phyloP scores from a whole-genome alignment of 2,113 vertebrate genomes.

The Aptenodytes patagonicus region DNA sequence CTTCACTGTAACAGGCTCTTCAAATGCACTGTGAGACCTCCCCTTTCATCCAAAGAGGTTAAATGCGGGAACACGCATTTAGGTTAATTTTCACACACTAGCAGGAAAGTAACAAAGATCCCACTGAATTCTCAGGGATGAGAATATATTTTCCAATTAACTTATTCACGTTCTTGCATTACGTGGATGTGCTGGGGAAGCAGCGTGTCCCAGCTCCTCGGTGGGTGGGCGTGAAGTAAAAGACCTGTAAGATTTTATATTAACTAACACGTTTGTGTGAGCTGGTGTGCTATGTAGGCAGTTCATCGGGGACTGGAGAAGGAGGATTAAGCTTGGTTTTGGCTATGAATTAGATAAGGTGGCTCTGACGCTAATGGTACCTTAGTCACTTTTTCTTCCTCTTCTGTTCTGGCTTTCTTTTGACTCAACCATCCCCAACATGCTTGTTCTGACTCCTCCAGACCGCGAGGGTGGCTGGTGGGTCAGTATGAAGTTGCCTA shows the following conservation, averaged over 20 bases:
- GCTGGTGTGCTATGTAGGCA: not conserved
- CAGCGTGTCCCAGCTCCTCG: not conserved
- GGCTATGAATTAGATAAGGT: not conserved
- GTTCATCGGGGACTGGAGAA: not conserved
- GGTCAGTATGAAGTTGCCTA: not conserved
- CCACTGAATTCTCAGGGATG: not conserved
- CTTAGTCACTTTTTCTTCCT: not conserved
- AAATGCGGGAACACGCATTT: not conserved
- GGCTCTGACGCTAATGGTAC: not conserved
- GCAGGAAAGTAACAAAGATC: not conserved
- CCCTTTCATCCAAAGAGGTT: not conserved
- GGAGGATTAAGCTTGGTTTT: not conserved
- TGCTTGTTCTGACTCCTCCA: not conserved
- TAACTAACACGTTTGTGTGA: rapidly evolving
- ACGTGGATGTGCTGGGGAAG: not conserved
- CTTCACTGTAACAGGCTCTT: not conserved
- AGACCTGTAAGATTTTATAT: not conserved
- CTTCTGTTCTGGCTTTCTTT: not conserved
- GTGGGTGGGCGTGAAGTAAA: not conserved
- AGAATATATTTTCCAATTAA: not conserved
- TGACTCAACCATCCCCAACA: not conserved
- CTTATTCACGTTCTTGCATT: not conserved
- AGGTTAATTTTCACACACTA: slow-evolving; percentile 7
- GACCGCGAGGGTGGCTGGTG: not conserved
- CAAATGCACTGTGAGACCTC: not conserved